Evolutionary conservation across 2,113 vertebrate genomes (phyloP), one percentile per base, ranked within the genome.

Genomic region (Tyrannus savana): DNA sequence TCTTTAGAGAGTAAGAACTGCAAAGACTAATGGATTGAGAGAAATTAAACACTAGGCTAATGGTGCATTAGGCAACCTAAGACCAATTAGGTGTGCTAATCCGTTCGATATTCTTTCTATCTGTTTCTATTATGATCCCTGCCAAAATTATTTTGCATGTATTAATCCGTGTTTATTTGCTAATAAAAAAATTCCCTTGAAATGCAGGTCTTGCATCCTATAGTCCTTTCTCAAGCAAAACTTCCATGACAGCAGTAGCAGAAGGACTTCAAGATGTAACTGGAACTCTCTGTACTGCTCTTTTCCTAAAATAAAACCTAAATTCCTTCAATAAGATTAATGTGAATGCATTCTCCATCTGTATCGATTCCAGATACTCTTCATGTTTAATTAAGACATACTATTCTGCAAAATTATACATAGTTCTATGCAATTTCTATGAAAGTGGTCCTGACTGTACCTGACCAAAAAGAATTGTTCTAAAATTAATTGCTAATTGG

Each of bases 31-130:
- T 91, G 93, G 67, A 94, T 93, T 14, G 24, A 92, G 56, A 24
- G 66, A 88, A 85, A 95, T 97, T 97, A 96, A 96, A 86, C 42
- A 63, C 22, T 44, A 79, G 77, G 33, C 87, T 96, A 95, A 95
- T 97, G 96, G 91, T 95, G 95, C 83, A 96, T 97, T 96, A 97
- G 81, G 37, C 83, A 97, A 87, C 75, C 41, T 94, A 95, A 96
- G 87, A 88, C 74, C 2, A 64, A 93, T 94, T 95, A 91, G 39
- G 24, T 76, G 47, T 84, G 63, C 23, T 95, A 97, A 97, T 97
- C 78, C 69, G 53, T 91, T 91, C 87, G 87, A 37, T 92, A 73
- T 83, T 93, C 96, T 88, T 93, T 64, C 55, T 87, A 39, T 81
- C 85, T 47, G 56, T 96, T 95, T 92, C 69, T 42, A 67, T 88